Conservation (phyloP, 2,113 vertebrate species). For the Gobiocypris rarus region DNA sequence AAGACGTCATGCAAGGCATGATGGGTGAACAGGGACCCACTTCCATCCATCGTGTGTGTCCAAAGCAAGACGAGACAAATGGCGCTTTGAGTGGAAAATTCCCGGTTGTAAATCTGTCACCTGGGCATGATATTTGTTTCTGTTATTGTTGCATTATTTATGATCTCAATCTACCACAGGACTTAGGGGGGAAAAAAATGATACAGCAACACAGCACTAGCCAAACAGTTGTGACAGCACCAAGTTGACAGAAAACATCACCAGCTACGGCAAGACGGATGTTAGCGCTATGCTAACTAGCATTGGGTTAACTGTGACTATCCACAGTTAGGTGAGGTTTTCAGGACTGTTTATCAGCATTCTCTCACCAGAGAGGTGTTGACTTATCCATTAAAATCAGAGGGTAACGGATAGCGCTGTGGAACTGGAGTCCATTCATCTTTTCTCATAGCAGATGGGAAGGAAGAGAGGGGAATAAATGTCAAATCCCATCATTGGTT, state of each 20-base stretch:
- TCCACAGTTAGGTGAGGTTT: slow-evolving; percentile 18
- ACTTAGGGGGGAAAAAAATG: not conserved
- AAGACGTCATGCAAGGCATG: not conserved
- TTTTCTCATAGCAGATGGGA: slow-evolving; percentile 1
- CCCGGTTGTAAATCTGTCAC: slow-evolving; percentile 44
- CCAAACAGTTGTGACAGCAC: slow-evolving; percentile 33
- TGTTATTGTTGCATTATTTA: slow-evolving; percentile 56
- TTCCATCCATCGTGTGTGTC: slow-evolving; percentile 13
- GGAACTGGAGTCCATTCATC: slow-evolving; percentile 4
- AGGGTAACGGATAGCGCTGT: slow-evolving; percentile 7
- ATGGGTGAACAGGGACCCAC: slow-evolving; percentile 12
- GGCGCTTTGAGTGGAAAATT: slow-evolving; percentile 34
- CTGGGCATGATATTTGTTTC: slow-evolving; percentile 38
- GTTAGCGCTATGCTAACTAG: slow-evolving; percentile 2
- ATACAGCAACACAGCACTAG: slow-evolving; percentile 27
- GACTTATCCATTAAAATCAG: not conserved
- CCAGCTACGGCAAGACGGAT: not conserved
- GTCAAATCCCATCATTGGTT: slow-evolving; percentile 37
- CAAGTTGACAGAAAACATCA: slow-evolving; percentile 36
- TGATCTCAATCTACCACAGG: slow-evolving; percentile 38
- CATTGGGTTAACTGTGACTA: not conserved
- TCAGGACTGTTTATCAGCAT: slow-evolving; percentile 32
- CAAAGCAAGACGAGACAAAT: slow-evolving; percentile 28
- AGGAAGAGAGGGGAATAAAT: slow-evolving; percentile 1
- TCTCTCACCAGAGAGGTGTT: slow-evolving; percentile 12